Evolutionary conservation across 2,113 vertebrate species (phyloP).

Genomic region (Haplotaxodon microlepis): DNA sequence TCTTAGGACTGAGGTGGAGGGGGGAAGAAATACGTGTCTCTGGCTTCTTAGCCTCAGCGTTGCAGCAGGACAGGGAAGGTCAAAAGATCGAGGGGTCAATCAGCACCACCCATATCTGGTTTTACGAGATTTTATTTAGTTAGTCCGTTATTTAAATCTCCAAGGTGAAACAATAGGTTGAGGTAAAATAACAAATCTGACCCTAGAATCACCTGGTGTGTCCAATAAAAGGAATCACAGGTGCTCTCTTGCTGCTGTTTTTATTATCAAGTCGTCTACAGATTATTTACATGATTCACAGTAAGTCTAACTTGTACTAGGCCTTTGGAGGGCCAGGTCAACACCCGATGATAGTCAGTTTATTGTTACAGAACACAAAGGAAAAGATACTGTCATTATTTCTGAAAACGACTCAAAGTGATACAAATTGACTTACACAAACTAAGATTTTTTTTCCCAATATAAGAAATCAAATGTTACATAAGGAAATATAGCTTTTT

Average conservation of each 20-base stretch:
- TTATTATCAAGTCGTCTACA: neutral
- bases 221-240: neutral
- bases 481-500: neutral
- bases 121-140: neutral
- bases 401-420: neutral
- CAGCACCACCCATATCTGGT: slow-evolving; percentile 38
- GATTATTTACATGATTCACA: neutral
- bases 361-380: neutral
- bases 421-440: neutral
- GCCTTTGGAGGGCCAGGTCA: neutral
- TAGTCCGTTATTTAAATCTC: neutral
- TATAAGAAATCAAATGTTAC: neutral
- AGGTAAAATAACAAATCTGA: neutral
- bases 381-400: neutral
- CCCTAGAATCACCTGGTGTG: neutral
- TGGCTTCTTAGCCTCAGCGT: neutral
- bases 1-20: slow-evolving; percentile 24
- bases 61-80: slow-evolving; percentile 11
- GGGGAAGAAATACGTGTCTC: slow-evolving; percentile 1
- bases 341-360: neutral
- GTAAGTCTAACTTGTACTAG: neutral
- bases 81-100: slow-evolving; percentile 37
- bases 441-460: neutral
- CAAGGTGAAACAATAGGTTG: neutral
- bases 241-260: neutral